Evolutionary conservation across 1,140 invertebrate genomes (phyloP).

Genomic region (Zaprionus tsacasi): DNA sequence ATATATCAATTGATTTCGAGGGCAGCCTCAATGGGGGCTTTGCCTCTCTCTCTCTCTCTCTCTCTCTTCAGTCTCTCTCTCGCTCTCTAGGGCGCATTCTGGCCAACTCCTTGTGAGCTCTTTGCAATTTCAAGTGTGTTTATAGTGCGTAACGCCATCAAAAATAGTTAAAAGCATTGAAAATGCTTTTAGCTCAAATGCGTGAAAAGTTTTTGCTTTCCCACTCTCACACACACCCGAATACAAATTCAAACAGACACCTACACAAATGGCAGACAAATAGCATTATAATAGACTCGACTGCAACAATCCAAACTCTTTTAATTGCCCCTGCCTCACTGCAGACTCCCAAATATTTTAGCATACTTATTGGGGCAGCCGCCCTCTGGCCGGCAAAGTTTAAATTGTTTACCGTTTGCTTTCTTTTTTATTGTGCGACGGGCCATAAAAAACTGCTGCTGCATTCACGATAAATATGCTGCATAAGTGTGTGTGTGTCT

Average conservation of each 20-base stretch:
- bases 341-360: constrained; percentile 12
- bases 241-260: not conserved
- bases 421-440: constrained; percentile 34
- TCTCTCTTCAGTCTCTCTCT: not conserved
- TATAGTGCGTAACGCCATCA: constrained; percentile 77
- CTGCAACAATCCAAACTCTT: constrained; percentile 3
- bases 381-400: constrained; percentile 37
- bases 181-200: constrained; percentile 77
- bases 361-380: constrained; percentile 36
- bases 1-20: not conserved
- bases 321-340: constrained; percentile 13
- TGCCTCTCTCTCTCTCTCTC: not conserved
- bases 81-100: no score
- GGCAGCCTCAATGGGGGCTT: not conserved
- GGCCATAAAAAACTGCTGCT: constrained; percentile 55
- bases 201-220: constrained; percentile 59
- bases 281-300: constrained; percentile 61
- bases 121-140: constrained; percentile 30
- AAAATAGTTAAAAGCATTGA: constrained; percentile 79
- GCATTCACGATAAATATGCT: constrained; percentile 60
- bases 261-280: constrained; percentile 38
- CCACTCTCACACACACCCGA: not conserved
- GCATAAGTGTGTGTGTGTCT: constrained; percentile 26
- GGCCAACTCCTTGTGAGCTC: not conserved
- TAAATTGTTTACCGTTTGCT: constrained; percentile 50